Evolutionary conservation across 2,797 vertebrate genomes (phyloP), one percentile per base, ranked within the genome.

Genomic region (Labeo calbasu): DNA sequence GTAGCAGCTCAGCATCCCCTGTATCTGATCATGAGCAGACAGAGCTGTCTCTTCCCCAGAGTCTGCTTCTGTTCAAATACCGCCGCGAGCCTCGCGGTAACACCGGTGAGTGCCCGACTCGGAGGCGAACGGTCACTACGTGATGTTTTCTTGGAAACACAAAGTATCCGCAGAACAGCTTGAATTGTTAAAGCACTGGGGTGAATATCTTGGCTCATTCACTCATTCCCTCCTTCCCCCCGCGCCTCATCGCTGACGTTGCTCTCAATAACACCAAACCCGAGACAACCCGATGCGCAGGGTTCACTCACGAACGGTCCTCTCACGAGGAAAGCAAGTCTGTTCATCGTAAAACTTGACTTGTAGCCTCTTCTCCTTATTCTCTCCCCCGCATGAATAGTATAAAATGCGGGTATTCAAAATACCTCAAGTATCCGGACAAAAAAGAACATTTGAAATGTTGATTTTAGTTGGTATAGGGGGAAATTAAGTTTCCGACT

Each of bases 161-260:
- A 84, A 25, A 68, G 69, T 57, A 83, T 88, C 84, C 84, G 81
- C 80, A 86, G 88, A 81, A 86, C 87, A 90, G 84, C 85, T 85
- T 76, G 86, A 86, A 88, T 85, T 89, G 86, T 87, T 90, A 85
- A 89, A 87, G 89, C 85, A 88, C 85, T 68, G 57, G 82, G 79
- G 82, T 87, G 90, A 88, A 86, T 83, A 94, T 93, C 93, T 95
- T 93, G 92, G 91, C 91, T 93, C 93, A 91, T 91, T 89, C 90
- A 85, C 81, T 81, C 85, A 75, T 83, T 77, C 88, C 70, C 85
- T 36, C 91, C 80, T 53, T 83, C 85, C 86, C 92, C 94, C 92
- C 92, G 92, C 89, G 89, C 89, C 88, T 90, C 90, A 88, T 86
- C 88, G 92, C 94, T 96, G 96, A 96, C 95, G 96, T 96, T 92